These are phyloP conservation scores for Drosophila testacea DNA, from an alignment of 2,888 invertebrate species.

Conservation along the genomic window DNA sequence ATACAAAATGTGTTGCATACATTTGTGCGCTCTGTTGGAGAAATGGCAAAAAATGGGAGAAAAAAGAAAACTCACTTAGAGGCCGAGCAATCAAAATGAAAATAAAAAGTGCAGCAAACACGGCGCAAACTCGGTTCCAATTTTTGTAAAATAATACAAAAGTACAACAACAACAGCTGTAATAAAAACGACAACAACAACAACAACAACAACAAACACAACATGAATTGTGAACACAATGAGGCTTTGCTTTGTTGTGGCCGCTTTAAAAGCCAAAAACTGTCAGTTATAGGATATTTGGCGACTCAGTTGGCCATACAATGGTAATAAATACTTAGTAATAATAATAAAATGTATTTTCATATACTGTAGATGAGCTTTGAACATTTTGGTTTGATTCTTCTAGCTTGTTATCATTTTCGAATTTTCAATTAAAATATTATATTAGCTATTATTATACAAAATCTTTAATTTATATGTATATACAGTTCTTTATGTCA, in stretches of 20 bases:
- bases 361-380: background rate
- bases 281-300: background rate
- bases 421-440: too few species aligned
- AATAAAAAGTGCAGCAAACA: slow-evolving; percentile 55
- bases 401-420: too few species aligned
- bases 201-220: slow-evolving; percentile 15
- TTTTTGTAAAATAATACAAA: slow-evolving; percentile 37
- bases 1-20: slow-evolving; percentile 81
- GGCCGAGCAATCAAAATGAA: slow-evolving; percentile 69
- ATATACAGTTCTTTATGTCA: too few species aligned
- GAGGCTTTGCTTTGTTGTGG: slow-evolving; percentile 13
- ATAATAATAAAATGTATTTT: background rate
- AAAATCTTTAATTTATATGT: too few species aligned
- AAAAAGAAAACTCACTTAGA: slow-evolving; percentile 53
- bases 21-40: slow-evolving; percentile 59
- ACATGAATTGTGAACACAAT: slow-evolving; percentile 12
- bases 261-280: slow-evolving; percentile 27
- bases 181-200: slow-evolving; percentile 29
- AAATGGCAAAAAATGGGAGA: slow-evolving; percentile 15
- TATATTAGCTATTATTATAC: too few species aligned
- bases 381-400: too few species aligned
- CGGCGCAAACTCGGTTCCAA: slow-evolving; percentile 16
- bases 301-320: background rate
- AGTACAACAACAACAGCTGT: slow-evolving; percentile 15
- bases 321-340: slow-evolving; percentile 2